A percentile compares a stretch with the other conserved stretches of the same genome.
Conservation (phyloP, 1,140 invertebrate genomes). For the Camponotus vicinus region DNA sequence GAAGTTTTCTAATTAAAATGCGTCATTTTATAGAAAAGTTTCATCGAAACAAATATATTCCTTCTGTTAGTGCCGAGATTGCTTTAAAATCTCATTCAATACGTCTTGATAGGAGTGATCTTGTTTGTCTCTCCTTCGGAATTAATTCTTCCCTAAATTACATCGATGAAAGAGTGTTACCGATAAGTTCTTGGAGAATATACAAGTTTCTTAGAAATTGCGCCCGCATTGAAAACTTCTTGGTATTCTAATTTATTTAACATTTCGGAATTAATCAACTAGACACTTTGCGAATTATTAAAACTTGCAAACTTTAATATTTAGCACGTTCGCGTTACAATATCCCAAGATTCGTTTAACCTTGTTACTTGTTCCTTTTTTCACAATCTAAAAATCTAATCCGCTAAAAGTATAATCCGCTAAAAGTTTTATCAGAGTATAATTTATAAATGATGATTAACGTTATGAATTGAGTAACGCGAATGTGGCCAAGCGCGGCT, state of each 20-base stretch:
- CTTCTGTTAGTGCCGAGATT: neutral
- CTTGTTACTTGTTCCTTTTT: neutral
- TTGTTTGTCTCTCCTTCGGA: neutral
- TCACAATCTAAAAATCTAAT: neutral
- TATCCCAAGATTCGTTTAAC: constrained; percentile 27
- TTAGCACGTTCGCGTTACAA: neutral
- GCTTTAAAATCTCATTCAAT: constrained; percentile 2
- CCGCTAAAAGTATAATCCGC: neutral
- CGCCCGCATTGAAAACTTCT: neutral
- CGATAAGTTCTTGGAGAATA: neutral
- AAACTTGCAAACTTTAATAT: constrained; percentile 2
- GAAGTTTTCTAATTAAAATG: constrained; percentile 16
- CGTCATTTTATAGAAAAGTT: neutral
- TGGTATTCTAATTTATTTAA: constrained; percentile 39
- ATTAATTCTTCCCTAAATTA: constrained; percentile 6
- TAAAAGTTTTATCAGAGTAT: neutral
- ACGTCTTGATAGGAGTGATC: neutral
- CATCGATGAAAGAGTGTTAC: neutral
- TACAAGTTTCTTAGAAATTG: neutral
- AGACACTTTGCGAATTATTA: neutral
- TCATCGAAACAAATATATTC: constrained; percentile 12
- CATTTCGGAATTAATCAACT: constrained; percentile 15
- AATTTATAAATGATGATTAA: neutral
- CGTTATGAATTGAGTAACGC: neutral
- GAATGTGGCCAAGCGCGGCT: neutral